A percentile compares a stretch with the other conserved stretches of the same genome.
These are phyloP conservation scores for Platysternon megacephalum DNA, from an alignment of 2,113 vertebrate species.

Conservation along the genomic window DNA sequence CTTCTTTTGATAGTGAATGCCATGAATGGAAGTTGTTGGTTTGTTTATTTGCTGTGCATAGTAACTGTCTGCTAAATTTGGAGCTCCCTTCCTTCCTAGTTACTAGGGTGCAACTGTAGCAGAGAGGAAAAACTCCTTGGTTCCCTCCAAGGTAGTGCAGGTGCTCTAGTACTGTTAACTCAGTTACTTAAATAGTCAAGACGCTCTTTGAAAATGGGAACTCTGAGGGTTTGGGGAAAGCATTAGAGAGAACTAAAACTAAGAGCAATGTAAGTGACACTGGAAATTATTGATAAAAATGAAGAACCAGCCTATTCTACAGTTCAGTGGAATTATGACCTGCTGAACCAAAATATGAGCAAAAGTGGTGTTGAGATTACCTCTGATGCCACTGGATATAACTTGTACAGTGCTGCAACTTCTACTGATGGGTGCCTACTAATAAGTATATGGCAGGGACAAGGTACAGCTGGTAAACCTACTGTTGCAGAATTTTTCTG, in stretches of 20 bases:
- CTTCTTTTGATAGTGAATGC: background rate
- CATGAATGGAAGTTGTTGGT: background rate
- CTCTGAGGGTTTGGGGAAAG: background rate
- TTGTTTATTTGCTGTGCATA: background rate
- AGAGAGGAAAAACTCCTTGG: background rate
- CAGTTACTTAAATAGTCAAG: background rate
- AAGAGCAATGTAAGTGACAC: background rate
- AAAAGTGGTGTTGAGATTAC: background rate
- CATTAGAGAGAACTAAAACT: background rate
- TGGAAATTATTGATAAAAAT: background rate
- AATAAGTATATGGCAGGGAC: too few relatives aligned
- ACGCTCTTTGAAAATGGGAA: background rate
- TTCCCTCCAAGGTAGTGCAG: background rate
- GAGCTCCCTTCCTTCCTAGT: background rate
- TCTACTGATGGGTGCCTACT: too few relatives aligned
- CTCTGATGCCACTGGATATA: background rate
- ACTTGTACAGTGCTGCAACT: background rate
- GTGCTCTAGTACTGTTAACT: background rate
- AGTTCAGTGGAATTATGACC: background rate
- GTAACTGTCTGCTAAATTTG: background rate
- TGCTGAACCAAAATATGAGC: background rate
- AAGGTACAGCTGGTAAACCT: fast-evolving
- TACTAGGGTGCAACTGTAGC: background rate
- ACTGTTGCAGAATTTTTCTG: background rate
- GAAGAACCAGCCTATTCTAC: background rate